Percentiles rank a stretch among this genome's conserved stretches.
Evolutionary conservation across 2,888 invertebrate genomes (phyloP).

Genomic region (Agrotis clavis): DNA sequence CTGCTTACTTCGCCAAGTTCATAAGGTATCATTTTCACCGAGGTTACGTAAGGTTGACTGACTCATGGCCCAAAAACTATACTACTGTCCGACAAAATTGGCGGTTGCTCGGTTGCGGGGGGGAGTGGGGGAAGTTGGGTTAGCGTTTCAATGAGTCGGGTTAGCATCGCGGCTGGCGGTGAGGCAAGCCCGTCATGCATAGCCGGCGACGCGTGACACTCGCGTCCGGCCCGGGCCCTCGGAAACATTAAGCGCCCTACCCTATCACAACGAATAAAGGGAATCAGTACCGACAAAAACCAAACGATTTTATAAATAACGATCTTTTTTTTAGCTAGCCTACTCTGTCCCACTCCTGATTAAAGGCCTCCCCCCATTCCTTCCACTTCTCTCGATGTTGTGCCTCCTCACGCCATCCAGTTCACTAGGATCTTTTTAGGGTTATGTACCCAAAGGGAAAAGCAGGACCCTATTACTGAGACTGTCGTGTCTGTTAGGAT

Average conservation of each 20-base stretch:
- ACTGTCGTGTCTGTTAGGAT: no score
- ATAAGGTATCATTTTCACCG: slow-evolving; percentile 66
- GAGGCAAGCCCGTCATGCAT: slow-evolving; percentile 86
- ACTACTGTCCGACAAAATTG: slow-evolving; percentile 56
- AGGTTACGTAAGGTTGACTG: slow-evolving; percentile 67
- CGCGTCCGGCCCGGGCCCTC: slow-evolving; percentile 85
- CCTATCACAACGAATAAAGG: slow-evolving; percentile 66
- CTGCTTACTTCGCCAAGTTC: slow-evolving; percentile 59
- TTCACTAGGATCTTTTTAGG: not conserved
- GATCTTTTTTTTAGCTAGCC: no score
- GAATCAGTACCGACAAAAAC: slow-evolving; percentile 44
- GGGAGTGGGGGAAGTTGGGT: slow-evolving; percentile 55
- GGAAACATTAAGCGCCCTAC: slow-evolving; percentile 83
- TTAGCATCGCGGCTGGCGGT: slow-evolving; percentile 66
- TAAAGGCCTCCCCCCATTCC: no score
- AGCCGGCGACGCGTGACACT: slow-evolving; percentile 84
- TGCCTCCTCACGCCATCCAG: no score
- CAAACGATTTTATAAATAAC: slow-evolving; percentile 12
- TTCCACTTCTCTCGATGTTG: no score
- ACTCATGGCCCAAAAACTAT: slow-evolving; percentile 68
- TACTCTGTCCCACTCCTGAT: no score
- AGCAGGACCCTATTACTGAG: no score
- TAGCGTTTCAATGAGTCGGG: slow-evolving; percentile 67
- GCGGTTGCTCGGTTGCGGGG: slow-evolving; percentile 43
- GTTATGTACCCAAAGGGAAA: no score